Base-by-base conservation (phyloP, 2,797 vertebrate genomes). In the Sphenodon punctatus region DNA sequence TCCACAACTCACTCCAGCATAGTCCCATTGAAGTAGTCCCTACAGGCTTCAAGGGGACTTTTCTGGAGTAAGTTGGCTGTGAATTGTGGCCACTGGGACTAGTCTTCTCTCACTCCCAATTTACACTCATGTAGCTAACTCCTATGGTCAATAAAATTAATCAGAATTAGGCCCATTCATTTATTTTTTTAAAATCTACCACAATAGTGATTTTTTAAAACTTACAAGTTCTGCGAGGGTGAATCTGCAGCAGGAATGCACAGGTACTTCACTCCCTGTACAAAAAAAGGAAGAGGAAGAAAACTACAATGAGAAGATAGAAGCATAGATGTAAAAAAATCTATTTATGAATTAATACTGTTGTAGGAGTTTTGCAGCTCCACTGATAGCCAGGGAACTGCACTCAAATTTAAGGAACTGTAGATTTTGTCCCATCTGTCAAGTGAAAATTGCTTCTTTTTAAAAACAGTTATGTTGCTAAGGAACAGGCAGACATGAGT, bases 201-300 rank as follows among this genome's bases (percentile, higher is more conserved):
- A 53, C 0, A 0, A 19, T 32, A 48, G 32, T 7, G 5, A 65
- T 42, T n/a, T n/a, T n/a, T n/a, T n/a, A 36, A 83, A 95, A 98
- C 98, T 99, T 95, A 99, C 98, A 99, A 95, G 93, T 99, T 97
- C 94, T 99, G 97, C 17, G 97, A 97, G 68, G 98, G 97, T 66
- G 98, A 96, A 95, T 99, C 98, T 55, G 98, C 97, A 73, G 98
- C 98, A 81, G 97, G 96, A 94, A 99, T 99, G 92, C 98, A 99
- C 67, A 99, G 97, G 93, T 99, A 99, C 92, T 98, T 99, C 96
- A 99, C 95, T 94, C 98, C 98, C 98, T 99, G 90, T 71, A 89
- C 75, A 94, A 94, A 89, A 93, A 93, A 90, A 80, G 46, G 87
- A 81, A 92, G 67, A 88, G 6, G 22, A 74, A 82, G 60, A 32